Conservation (phyloP, 92 coral and sea anemone species). For the Pocillopora grandis region DNA sequence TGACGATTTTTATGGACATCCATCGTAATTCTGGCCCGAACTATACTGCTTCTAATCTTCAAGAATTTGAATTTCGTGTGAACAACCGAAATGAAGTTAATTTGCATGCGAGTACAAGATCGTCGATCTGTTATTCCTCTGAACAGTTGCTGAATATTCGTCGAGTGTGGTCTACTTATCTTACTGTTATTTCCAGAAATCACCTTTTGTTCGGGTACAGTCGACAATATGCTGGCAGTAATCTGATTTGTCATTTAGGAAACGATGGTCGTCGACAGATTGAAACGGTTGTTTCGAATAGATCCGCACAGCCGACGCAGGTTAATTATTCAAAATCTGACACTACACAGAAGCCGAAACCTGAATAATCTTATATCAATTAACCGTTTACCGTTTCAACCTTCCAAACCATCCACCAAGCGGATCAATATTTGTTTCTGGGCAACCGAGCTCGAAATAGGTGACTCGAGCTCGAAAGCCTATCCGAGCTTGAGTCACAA, state of each 20-base stretch:
- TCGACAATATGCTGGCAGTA: constrained; percentile 29
- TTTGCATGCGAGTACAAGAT: constrained; percentile 27
- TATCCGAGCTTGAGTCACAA: no score
- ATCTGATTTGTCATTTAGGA: constrained; percentile 23
- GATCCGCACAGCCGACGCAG: constrained; percentile 10
- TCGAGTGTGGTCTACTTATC: constrained; percentile 31
- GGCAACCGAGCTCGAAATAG: no score
- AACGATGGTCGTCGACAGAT: constrained; percentile 30
- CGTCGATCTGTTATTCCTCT: constrained; percentile 25
- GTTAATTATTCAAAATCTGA: no score
- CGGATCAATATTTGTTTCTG: no score
- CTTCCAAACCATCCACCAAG: no score
- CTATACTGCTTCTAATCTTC: constrained; percentile 29
- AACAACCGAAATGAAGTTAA: constrained; percentile 25
- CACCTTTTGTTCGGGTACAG: constrained; percentile 29
- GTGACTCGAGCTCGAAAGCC: no score
- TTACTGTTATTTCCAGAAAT: constrained; percentile 22
- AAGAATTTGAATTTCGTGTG: constrained; percentile 27
- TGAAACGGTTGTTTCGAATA: constrained; percentile 28
- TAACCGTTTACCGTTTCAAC: no score
- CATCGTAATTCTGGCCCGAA: constrained; percentile 25
- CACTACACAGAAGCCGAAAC: no score
- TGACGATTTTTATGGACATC: no score
- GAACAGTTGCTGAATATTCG: constrained; percentile 29
- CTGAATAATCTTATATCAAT: no score